These are phyloP conservation scores for Drosophila quinaria DNA, from an alignment of 2,888 invertebrate genomes.

Conservation along the genomic window DNA sequence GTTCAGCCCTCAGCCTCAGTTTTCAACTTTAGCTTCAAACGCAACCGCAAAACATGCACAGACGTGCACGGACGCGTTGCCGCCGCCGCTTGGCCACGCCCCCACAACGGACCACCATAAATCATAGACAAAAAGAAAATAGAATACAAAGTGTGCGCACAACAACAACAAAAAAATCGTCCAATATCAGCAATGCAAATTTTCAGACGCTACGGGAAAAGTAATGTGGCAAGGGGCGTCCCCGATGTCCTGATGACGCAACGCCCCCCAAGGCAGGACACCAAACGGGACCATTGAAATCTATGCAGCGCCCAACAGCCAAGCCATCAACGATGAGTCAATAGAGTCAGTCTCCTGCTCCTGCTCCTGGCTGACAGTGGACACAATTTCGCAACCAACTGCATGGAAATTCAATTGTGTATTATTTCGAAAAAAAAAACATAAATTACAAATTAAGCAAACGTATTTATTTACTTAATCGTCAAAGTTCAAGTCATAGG, in stretches of 20 bases:
- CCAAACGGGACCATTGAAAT: constrained; percentile 69
- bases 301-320: constrained; percentile 65
- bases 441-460: constrained; percentile 21
- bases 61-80: constrained; percentile 62
- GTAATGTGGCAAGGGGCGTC: constrained; percentile 33
- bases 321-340: constrained; percentile 78
- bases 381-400: constrained; percentile 38
- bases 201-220: constrained; percentile 54
- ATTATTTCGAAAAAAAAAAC: background rate
- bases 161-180: constrained; percentile 56
- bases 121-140: constrained; percentile 70
- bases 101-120: constrained; percentile 73
- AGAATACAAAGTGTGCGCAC: constrained; percentile 46
- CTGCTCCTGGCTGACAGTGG: constrained; percentile 63
- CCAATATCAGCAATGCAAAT: constrained; percentile 81
- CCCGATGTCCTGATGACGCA: constrained; percentile 73
- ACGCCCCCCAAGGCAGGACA: constrained; percentile 62
- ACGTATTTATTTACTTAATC: constrained; percentile 29
- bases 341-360: constrained; percentile 62
- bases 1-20: constrained; percentile 26
- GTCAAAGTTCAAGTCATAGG: constrained; percentile 11
- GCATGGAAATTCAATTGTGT: constrained; percentile 35
- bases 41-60: constrained; percentile 79
- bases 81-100: constrained; percentile 62
- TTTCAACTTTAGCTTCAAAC: constrained; percentile 58